Conservation (phyloP, 2,797 vertebrate species). For the Labroides dimidiatus region DNA sequence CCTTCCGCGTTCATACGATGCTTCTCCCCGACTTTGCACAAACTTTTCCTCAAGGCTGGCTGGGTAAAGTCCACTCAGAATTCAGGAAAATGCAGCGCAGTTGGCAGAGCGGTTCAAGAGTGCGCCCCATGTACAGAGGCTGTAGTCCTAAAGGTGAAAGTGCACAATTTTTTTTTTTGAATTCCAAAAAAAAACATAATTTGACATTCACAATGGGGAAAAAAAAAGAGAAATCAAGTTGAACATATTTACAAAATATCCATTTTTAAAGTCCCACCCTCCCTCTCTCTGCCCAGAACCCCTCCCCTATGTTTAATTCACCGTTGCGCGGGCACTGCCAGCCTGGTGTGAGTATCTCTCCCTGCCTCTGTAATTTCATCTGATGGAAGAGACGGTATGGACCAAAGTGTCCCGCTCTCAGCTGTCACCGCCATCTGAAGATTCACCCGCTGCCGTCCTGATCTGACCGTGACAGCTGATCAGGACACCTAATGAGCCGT, state of each 20-base stretch:
- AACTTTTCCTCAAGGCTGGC: no score
- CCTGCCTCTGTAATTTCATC: constrained; percentile 83
- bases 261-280: no score
- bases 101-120: no score
- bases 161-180: no score
- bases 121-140: no score
- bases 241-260: no score
- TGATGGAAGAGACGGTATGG: constrained; percentile 73
- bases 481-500: constrained; percentile 5
- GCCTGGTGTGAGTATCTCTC: constrained; percentile 79
- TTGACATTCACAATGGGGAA: background rate
- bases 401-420: constrained; percentile 71
- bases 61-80: no score
- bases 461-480: constrained; percentile 21
- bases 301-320: constrained; percentile 84
- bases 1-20: no score
- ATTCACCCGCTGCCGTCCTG: constrained; percentile 33
- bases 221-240: no score
- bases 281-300: constrained; percentile 38
- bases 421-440: constrained; percentile 68
- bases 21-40: background rate
- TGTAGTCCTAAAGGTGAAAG: no score
- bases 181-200: no score
- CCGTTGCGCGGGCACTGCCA: constrained; percentile 79
- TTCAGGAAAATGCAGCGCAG: no score